Evolutionary conservation across 2,888 invertebrate genomes (phyloP).

Genomic region (Drosophila heteroneura): DNA sequence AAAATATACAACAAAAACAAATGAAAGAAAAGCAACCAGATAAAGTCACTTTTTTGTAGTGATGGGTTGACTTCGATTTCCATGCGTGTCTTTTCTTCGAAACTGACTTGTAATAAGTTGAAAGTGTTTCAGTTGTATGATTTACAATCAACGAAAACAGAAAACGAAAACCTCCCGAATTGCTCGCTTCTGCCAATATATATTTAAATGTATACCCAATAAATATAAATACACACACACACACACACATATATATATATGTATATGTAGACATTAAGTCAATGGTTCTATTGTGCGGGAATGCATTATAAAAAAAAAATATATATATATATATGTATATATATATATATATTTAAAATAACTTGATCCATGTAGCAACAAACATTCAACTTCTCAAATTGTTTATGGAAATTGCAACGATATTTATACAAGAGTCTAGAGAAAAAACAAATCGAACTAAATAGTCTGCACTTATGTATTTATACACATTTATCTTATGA

Average conservation of each 20-base stretch:
- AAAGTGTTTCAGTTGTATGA: slow-evolving; percentile 33
- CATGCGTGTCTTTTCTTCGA: slow-evolving; percentile 23
- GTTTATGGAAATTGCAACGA: slow-evolving; percentile 26
- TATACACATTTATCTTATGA: slow-evolving; percentile 47
- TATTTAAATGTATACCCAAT: slow-evolving; percentile 39
- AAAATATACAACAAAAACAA: slow-evolving; percentile 1
- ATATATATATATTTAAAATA: slow-evolving; percentile 22
- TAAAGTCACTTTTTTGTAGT: neutral
- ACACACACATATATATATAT: neutral
- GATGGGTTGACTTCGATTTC: slow-evolving; percentile 9
- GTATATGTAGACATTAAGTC: slow-evolving; percentile 21
- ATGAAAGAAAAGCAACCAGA: neutral
- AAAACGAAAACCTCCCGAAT: slow-evolving; percentile 57
- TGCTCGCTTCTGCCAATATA: slow-evolving; percentile 78
- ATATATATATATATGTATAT: slow-evolving; percentile 11
- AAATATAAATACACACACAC: slow-evolving; percentile 32
- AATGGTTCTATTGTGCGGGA: slow-evolving; percentile 20
- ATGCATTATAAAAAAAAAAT: slow-evolving; percentile 11
- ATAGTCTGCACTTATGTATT: slow-evolving; percentile 5
- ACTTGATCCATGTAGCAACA: slow-evolving; percentile 5
- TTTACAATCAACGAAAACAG: slow-evolving; percentile 6
- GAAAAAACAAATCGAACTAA: neutral
- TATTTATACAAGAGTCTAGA: slow-evolving; percentile 16
- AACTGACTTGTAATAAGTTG: slow-evolving; percentile 28
- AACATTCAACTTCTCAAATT: slow-evolving; percentile 20